Percentiles rank a stretch among this genome's conserved stretches.
These are phyloP conservation scores for Drosophila longiperda DNA, from an alignment of 2,888 invertebrate genomes.

Conservation along the genomic window DNA sequence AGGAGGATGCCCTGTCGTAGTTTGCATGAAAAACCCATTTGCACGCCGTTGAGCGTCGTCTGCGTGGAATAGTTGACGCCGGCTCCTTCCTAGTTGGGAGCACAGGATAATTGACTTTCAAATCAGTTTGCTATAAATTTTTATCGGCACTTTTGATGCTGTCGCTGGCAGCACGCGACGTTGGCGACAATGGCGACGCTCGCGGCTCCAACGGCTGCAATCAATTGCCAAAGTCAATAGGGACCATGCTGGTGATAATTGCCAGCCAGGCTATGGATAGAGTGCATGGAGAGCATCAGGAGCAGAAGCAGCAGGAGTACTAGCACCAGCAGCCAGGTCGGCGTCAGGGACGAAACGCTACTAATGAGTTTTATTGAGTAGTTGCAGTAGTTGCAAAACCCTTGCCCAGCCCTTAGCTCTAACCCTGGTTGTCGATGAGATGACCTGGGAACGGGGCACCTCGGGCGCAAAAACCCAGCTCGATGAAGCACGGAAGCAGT, in stretches of 20 bases:
- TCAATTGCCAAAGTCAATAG: conserved; percentile 82
- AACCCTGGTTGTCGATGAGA: not conserved
- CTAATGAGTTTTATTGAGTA: conserved; percentile 83
- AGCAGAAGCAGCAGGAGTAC: not conserved
- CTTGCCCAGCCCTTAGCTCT: conserved; percentile 4
- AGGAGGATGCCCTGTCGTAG: conserved; percentile 22
- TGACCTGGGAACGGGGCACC: conserved; percentile 12
- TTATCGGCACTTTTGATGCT: conserved; percentile 83
- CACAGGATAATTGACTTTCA: conserved; percentile 84
- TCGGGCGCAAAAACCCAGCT: conserved; percentile 54
- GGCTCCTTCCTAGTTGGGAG: conserved; percentile 32
- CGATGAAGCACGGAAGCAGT: conserved; percentile 81
- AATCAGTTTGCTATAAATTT: conserved; percentile 84
- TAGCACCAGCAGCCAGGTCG: not conserved
- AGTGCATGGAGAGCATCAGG: conserved; percentile 23
- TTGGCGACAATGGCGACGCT: conserved; percentile 33
- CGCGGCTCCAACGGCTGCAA: conserved; percentile 70
- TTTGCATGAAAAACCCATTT: conserved; percentile 79
- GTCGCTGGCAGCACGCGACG: conserved; percentile 68
- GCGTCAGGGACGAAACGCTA: conserved; percentile 65
- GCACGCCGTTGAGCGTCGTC: conserved; percentile 68
- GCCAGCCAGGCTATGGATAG: conserved; percentile 54
- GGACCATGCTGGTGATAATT: conserved; percentile 73
- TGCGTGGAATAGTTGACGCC: conserved; percentile 62
- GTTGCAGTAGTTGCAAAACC: conserved; percentile 39